Base-by-base conservation (phyloP, 37 sponge, comb jelly and placozoan genomes). In the Theonella swinhoei region DNA sequence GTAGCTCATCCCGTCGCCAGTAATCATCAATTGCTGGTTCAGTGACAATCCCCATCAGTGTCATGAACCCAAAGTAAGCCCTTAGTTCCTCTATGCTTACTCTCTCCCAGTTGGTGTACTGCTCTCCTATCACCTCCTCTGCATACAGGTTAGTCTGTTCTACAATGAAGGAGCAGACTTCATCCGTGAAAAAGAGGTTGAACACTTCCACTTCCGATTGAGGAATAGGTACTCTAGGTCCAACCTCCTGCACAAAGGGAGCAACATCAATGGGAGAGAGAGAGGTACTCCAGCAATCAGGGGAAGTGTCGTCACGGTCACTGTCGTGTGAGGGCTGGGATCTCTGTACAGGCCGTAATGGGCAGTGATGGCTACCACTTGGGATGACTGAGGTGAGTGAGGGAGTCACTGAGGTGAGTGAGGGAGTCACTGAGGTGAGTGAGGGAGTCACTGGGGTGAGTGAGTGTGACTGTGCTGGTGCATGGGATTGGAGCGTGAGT, bases 91-190 rank as follows among this genome's bases (percentile, higher is more conserved):
- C 36, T 2, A 60, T 36, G 2, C 7, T 62, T 59, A 60, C 62
- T 33, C 24, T 29, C 33, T 60, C 14, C 78, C 78, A 77, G 9
- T 23, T 14, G 11, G 8, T 5, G 1, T 14, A 32, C 64, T 30
- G 23, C 14, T 77, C 78, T 31, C 78, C 78, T 25, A 77, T 25
- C n/a, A 62, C 58, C 37, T 60, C 36, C 62, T 20, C 28, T 47
- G 78, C 78, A 77, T 62, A 77, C 58, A 23, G 24, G 64, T 77
- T 77, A 29, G 78, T 77, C 32, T 77, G 31, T 28, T 47, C 78
- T 20, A 77, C 78, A 23, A 77, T 77, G 8, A 30, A 25, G 20
- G 25, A 22, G n/a, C 7, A 29, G 22, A 77, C 19, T 11, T 11
- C 19, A 19, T 11, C 19, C 17, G 60, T 58, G 60, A 58, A 58